A percentile compares a stretch with the other conserved stretches of the same genome.
Evolutionary conservation across 2,888 invertebrate genomes (phyloP).

Genomic region (Melanotus villosus): DNA sequence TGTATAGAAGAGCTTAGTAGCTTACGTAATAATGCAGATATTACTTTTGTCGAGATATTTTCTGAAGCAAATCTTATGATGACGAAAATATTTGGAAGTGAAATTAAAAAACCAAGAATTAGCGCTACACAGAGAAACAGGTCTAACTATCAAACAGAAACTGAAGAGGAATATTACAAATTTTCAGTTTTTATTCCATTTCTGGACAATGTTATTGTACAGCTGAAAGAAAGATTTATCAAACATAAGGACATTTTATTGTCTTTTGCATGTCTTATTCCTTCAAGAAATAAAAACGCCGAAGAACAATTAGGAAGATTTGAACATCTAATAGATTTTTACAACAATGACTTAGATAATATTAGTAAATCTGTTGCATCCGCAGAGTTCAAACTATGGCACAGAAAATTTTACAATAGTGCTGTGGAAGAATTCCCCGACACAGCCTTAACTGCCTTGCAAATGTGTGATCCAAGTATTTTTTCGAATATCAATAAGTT

Average conservation of each 20-base stretch:
- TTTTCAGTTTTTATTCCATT: background rate
- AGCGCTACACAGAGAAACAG: background rate
- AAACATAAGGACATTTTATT: background rate
- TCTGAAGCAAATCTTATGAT: background rate
- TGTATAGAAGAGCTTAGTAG: background rate
- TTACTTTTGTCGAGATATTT: background rate
- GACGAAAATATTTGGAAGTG: background rate
- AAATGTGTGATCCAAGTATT: too few species aligned
- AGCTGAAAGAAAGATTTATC: background rate
- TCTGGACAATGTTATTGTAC: background rate
- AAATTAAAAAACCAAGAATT: background rate
- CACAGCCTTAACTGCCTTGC: background rate
- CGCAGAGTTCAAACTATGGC: background rate
- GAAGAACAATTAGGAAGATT: background rate
- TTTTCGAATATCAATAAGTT: too few species aligned
- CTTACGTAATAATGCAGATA: background rate
- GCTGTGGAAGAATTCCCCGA: background rate
- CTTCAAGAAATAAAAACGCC: background rate
- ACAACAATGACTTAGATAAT: background rate
- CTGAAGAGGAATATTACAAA: background rate
- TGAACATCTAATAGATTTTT: background rate
- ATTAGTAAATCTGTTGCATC: background rate
- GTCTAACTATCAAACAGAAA: background rate
- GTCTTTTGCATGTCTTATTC: background rate
- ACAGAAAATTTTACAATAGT: background rate